phyloP scores from a whole-genome alignment of 2,888 invertebrate species.

The Drosophila testacea region DNA sequence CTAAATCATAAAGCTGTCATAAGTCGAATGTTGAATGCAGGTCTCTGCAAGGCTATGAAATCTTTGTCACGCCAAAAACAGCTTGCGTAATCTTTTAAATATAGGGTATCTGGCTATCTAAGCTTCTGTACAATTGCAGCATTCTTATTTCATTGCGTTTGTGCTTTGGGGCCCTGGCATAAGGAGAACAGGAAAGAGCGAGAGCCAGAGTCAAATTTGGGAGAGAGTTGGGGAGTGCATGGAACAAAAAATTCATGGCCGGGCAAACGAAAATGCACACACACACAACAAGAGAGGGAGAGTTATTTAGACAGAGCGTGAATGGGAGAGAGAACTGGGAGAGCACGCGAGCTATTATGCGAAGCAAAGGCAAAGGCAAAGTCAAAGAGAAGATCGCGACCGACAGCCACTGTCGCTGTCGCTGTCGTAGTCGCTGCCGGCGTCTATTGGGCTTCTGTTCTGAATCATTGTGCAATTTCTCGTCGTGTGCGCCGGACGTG shows the following conservation, averaged over 20 bases:
- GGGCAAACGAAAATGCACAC: constrained; percentile 44
- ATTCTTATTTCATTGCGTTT: too few species aligned
- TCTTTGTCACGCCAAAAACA: too few species aligned
- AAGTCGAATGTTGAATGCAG: too few species aligned
- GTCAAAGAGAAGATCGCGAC: constrained; percentile 40
- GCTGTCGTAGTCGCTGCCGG: constrained; percentile 29
- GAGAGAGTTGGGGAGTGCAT: constrained; percentile 44
- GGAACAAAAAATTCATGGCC: constrained; percentile 46
- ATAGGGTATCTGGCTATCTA: constrained; percentile 13
- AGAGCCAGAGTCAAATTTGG: constrained; percentile 14
- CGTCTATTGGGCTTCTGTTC: constrained; percentile 47
- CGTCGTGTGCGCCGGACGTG: constrained; percentile 70
- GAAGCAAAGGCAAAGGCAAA: constrained; percentile 30
- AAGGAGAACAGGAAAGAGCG: constrained; percentile 25
- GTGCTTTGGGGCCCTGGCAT: constrained; percentile 8
- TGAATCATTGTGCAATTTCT: constrained; percentile 78
- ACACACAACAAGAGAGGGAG: constrained; percentile 1
- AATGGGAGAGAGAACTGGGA: constrained; percentile 5
- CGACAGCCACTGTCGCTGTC: constrained; percentile 11
- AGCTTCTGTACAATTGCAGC: neutral
- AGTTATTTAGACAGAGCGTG: constrained; percentile 12
- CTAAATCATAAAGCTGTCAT: too few species aligned
- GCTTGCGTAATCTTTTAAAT: too few species aligned
- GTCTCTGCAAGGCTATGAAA: too few species aligned
- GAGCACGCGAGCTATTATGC: constrained; percentile 36